phyloP scores from a whole-genome alignment of 2,888 invertebrate species.

The Esperia sulphurella region DNA sequence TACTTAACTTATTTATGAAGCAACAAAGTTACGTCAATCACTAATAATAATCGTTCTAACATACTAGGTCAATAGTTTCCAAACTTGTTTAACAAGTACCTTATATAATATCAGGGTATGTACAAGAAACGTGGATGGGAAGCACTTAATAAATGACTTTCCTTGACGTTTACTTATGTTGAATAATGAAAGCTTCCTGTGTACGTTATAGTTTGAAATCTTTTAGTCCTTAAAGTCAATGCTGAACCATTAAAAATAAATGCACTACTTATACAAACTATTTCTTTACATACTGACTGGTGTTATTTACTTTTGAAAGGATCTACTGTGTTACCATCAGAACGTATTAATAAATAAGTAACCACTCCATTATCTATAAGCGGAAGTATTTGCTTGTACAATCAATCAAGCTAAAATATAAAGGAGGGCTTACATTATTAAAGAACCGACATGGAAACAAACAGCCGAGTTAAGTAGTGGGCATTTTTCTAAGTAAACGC shows the following conservation, averaged over 20 bases:
- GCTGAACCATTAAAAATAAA: too few species aligned
- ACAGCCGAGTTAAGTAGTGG: slow-evolving; percentile 46
- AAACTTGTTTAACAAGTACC: neutral
- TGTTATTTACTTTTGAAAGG: neutral
- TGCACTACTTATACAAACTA: neutral
- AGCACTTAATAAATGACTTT: slow-evolving; percentile 14
- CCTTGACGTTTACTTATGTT: slow-evolving; percentile 12
- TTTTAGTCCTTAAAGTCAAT: neutral
- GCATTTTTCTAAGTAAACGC: slow-evolving; percentile 57
- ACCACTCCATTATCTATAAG: neutral
- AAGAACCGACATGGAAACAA: slow-evolving; percentile 34
- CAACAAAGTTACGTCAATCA: too few species aligned
- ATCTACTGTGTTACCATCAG: too few species aligned
- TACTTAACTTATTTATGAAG: neutral
- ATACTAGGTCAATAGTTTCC: neutral
- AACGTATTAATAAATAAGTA: too few species aligned
- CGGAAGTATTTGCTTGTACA: neutral
- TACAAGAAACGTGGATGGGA: slow-evolving; percentile 6
- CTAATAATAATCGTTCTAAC: too few species aligned
- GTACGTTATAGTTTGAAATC: slow-evolving; percentile 2
- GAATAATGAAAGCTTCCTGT: slow-evolving; percentile 13
- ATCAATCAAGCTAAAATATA: neutral
- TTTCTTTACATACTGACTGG: too few species aligned
- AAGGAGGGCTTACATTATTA: neutral
- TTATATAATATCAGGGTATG: slow-evolving; percentile 4